These are phyloP conservation scores for Hypomecis atomaria DNA, from an alignment of 2,888 invertebrate genomes.

Conservation along the genomic window DNA sequence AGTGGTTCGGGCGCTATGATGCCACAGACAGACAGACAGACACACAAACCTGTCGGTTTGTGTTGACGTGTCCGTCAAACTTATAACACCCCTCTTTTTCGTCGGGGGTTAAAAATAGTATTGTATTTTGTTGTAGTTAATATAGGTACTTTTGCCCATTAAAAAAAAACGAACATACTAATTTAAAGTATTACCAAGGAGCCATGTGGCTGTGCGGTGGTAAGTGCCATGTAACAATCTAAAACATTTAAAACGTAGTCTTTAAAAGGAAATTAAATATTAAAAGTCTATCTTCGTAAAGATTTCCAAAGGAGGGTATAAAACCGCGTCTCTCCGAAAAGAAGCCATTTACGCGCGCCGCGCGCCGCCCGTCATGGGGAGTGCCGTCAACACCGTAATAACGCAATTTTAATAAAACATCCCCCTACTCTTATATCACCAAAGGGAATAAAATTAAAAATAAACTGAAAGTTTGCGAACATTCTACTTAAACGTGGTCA, in stretches of 20 bases:
- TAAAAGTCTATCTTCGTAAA: slow-evolving; percentile 70
- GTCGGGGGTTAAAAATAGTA: no score
- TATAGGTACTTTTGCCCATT: no score
- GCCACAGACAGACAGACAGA: no score
- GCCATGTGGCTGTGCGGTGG: no score
- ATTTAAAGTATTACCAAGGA: no score
- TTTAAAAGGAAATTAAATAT: slow-evolving; percentile 78
- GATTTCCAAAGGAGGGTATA: slow-evolving; percentile 72
- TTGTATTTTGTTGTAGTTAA: no score
- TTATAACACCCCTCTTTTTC: no score
- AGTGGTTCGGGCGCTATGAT: no score
- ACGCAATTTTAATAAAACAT: slow-evolving; percentile 77
- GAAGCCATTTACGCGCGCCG: slow-evolving; percentile 49
- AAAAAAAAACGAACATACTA: no score
- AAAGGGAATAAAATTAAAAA: slow-evolving; percentile 58
- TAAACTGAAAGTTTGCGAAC: slow-evolving; percentile 57
- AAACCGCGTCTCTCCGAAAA: slow-evolving; percentile 64
- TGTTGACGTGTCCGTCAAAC: no score
- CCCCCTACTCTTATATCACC: slow-evolving; percentile 53
- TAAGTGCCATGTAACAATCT: not conserved
- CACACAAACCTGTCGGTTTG: no score
- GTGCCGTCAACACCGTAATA: slow-evolving; percentile 67
- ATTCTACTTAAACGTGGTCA: slow-evolving; percentile 60
- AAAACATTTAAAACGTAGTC: slow-evolving; percentile 47
- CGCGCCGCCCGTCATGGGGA: slow-evolving; percentile 40